Percentiles rank a stretch among this genome's conserved stretches.
These are phyloP conservation scores for Stegodyphus mimosarum DNA, from an alignment of 1,140 invertebrate genomes.

Conservation along the genomic window DNA sequence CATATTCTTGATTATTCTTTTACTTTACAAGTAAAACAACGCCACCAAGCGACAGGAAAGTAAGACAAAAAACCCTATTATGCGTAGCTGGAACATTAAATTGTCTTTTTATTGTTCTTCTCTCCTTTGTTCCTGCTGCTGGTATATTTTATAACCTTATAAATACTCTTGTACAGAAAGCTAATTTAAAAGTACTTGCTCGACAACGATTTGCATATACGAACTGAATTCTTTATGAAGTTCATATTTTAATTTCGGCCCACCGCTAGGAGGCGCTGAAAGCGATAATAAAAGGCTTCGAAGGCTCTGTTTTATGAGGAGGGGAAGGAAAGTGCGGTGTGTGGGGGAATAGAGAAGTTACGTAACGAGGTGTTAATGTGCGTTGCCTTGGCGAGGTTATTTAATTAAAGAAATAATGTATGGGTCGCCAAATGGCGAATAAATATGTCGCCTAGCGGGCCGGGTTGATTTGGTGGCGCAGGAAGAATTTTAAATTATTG, in stretches of 20 bases:
- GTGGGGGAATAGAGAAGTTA: slow-evolving; percentile 16
- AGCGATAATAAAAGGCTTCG: slow-evolving; percentile 53
- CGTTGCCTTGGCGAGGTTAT: slow-evolving; percentile 55
- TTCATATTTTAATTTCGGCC: slow-evolving; percentile 60
- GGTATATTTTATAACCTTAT: slow-evolving; percentile 56
- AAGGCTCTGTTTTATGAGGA: slow-evolving; percentile 50
- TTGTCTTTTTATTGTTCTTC: slow-evolving; percentile 43
- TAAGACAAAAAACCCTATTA: not conserved
- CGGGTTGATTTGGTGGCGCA: slow-evolving; percentile 33
- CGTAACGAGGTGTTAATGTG: slow-evolving; percentile 59
- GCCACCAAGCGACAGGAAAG: not conserved
- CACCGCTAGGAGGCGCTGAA: slow-evolving; percentile 10
- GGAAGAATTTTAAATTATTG: slow-evolving; percentile 55
- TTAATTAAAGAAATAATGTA: slow-evolving; percentile 61
- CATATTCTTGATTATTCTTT: no score
- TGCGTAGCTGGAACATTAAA: not conserved
- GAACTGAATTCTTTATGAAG: slow-evolving; percentile 60
- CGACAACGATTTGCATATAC: slow-evolving; percentile 55
- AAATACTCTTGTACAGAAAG: slow-evolving; percentile 41
- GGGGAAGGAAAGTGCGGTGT: slow-evolving; percentile 4
- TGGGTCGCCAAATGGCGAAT: slow-evolving; percentile 60
- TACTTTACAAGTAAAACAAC: not conserved
- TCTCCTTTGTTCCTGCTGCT: not conserved
- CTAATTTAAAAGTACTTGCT: slow-evolving; percentile 60
- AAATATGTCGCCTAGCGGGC: slow-evolving; percentile 54